phyloP scores from a whole-genome alignment of 1,140 invertebrate genomes.

The Rhopalosiphum padi region DNA sequence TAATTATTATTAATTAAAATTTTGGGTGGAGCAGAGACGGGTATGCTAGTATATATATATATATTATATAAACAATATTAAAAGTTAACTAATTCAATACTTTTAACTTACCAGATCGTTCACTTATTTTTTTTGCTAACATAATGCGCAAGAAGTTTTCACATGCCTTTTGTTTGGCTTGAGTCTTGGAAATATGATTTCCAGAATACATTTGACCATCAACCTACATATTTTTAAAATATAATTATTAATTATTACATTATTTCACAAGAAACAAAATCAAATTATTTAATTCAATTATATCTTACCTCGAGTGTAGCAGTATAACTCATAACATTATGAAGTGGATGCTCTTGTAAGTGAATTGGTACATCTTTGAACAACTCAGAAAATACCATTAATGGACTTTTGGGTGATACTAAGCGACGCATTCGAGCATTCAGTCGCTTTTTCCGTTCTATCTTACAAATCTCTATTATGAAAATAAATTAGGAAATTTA shows the following conservation, averaged over 20 bases:
- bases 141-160: conserved; percentile 40
- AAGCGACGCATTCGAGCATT: conserved; percentile 50
- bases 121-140: conserved; percentile 45
- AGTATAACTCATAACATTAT: neutral
- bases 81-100: neutral
- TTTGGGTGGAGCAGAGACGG: too few relatives aligned
- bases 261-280: neutral
- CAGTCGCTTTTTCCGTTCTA: conserved; percentile 36
- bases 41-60: too few relatives aligned
- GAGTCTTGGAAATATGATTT: conserved; percentile 36
- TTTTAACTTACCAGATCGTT: neutral
- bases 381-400: conserved; percentile 50
- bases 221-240: conserved; percentile 5
- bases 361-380: conserved; percentile 48
- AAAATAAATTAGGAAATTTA: neutral
- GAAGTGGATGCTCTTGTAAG: neutral
- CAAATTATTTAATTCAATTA: neutral
- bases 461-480: conserved; percentile 24
- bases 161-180: conserved; percentile 54
- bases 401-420: conserved; percentile 45
- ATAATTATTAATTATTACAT: neutral
- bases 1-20: too few relatives aligned
- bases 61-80: too few relatives aligned
- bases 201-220: conserved; percentile 31
- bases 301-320: conserved; percentile 43